Percentiles rank a stretch among this genome's conserved stretches.
Evolutionary conservation across 1,140 invertebrate genomes (phyloP).

Genomic region (Copidosoma floridanum): DNA sequence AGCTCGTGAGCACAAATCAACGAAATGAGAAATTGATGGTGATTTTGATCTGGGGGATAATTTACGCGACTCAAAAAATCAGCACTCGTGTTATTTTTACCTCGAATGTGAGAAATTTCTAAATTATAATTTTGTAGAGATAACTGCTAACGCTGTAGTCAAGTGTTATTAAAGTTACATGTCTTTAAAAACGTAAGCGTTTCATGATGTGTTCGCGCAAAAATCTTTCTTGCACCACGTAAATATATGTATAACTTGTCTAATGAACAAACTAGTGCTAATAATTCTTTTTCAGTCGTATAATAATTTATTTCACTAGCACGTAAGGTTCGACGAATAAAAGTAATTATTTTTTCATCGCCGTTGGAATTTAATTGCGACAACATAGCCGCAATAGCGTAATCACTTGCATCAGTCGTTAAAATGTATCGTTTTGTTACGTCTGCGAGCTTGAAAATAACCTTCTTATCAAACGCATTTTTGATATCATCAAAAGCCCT

Average conservation of each 20-base stretch:
- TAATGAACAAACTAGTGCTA: not conserved
- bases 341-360: not conserved
- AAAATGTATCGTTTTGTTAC: slow-evolving; percentile 33
- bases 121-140: not conserved
- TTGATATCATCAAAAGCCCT: not conserved
- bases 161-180: not conserved
- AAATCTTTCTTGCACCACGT: not conserved
- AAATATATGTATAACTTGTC: not conserved
- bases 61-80: not conserved
- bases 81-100: not conserved
- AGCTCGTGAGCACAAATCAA: too few relatives aligned
- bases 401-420: slow-evolving; percentile 39
- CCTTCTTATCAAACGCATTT: not conserved
- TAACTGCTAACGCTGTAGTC: not conserved
- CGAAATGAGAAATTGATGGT: too few relatives aligned
- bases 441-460: slow-evolving; percentile 38
- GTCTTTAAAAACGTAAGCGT: not conserved
- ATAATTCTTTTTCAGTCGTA: not conserved
- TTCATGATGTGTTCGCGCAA: not conserved
- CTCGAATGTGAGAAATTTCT: not conserved
- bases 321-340: too few relatives aligned
- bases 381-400: slow-evolving; percentile 35
- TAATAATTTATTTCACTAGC: not conserved
- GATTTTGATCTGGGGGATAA: too few relatives aligned
- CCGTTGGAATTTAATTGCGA: too few relatives aligned